Conservation (phyloP, 2,797 vertebrate genomes). For the Pyrocephalus nanus region DNA sequence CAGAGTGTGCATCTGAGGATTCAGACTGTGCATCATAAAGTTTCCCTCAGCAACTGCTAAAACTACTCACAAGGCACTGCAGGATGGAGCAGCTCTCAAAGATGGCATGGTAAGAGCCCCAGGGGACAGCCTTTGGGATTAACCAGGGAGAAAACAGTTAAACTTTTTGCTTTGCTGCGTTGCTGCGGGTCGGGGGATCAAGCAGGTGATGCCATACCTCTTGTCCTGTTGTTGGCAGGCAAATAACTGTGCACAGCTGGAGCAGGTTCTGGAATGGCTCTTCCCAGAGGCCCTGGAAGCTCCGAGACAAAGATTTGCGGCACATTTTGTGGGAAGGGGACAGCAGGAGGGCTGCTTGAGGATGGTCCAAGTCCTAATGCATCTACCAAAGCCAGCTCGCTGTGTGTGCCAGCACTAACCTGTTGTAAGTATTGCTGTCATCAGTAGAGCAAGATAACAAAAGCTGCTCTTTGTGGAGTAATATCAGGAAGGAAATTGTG, state of each 20-base stretch:
- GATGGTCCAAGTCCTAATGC: background rate
- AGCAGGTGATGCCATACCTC: background rate
- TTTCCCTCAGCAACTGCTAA: constrained; percentile 10
- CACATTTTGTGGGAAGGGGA: background rate
- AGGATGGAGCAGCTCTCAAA: background rate
- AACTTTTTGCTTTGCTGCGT: background rate
- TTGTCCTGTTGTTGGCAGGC: background rate
- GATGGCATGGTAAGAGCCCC: background rate
- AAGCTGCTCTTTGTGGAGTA: constrained; percentile 40
- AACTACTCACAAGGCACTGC: background rate
- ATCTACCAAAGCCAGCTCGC: background rate
- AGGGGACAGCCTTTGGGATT: background rate
- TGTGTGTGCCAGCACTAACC: background rate
- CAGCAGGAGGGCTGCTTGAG: background rate
- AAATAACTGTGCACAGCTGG: background rate
- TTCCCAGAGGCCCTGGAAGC: background rate
- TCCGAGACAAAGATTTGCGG: background rate
- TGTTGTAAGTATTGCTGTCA: background rate
- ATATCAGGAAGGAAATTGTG: constrained; percentile 60
- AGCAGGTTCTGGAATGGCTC: background rate
- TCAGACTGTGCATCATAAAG: background rate
- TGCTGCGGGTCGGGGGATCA: background rate
- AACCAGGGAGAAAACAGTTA: background rate
- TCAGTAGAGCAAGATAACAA: constrained; percentile 6
- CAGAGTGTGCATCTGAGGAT: background rate